These are phyloP conservation scores for Morphnarchus princeps DNA, from an alignment of 2,113 vertebrate species.

Conservation along the genomic window DNA sequence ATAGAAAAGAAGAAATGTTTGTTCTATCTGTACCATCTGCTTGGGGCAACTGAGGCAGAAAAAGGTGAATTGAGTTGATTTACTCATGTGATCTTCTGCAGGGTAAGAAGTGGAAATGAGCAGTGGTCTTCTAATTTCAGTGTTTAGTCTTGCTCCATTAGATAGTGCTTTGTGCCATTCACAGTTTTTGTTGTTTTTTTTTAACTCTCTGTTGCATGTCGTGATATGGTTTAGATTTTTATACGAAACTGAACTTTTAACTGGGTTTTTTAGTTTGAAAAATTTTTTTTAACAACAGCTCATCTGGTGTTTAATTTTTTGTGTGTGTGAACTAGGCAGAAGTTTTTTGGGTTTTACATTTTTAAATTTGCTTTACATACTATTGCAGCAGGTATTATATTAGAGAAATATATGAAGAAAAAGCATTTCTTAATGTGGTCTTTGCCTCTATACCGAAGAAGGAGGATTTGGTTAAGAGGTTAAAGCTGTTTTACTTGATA, in stretches of 20 bases:
- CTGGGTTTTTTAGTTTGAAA: background rate
- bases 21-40: background rate
- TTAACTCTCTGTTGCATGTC: background rate
- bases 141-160: background rate
- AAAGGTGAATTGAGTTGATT: background rate
- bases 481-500: background rate
- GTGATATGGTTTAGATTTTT: background rate
- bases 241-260: background rate
- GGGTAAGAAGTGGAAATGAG: background rate
- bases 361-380: background rate
- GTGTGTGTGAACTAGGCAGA: background rate
- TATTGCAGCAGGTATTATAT: background rate
- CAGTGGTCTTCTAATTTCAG: background rate
- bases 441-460: background rate
- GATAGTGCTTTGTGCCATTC: background rate
- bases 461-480: background rate
- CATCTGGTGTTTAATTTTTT: background rate
- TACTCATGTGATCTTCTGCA: background rate
- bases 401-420: background rate
- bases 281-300: background rate
- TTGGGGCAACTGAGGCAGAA: background rate
- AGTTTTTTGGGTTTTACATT: background rate
- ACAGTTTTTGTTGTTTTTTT: background rate
- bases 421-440: background rate
- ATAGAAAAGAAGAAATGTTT: background rate